Conservation (phyloP, 35 echinoderm and acorn worm species). For the Ptychodera flava region DNA sequence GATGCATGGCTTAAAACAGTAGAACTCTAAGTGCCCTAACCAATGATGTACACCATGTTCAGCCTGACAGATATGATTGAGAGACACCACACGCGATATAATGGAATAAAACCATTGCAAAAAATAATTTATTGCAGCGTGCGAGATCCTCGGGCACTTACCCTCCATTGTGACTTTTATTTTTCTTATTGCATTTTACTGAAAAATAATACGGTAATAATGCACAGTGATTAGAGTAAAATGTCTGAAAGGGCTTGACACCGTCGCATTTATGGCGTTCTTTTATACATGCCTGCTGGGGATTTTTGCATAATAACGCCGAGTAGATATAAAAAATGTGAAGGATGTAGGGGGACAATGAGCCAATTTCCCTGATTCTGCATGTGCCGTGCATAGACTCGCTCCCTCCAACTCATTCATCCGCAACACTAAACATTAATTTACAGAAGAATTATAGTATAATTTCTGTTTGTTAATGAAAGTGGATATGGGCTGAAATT, state of each 20-base stretch:
- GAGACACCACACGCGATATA: background rate
- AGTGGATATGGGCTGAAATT: background rate
- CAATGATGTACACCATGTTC: background rate
- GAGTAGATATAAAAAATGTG: background rate
- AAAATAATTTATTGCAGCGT: background rate
- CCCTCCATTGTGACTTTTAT: background rate
- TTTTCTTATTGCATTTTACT: slow-evolving; percentile 2
- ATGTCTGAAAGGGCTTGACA: background rate
- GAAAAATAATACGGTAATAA: slow-evolving; percentile 2
- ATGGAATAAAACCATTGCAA: background rate
- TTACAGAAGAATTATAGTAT: background rate
- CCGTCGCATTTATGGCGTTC: background rate
- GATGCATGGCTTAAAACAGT: background rate
- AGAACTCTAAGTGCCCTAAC: background rate
- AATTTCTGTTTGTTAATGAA: background rate
- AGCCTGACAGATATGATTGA: background rate
- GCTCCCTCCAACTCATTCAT: background rate
- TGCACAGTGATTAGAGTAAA: background rate
- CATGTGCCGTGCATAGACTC: background rate
- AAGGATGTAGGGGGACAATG: background rate
- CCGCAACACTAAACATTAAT: background rate
- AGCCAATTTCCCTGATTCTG: background rate
- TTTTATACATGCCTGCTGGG: background rate
- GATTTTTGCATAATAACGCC: background rate
- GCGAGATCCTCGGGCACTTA: background rate